Percentiles rank a stretch among this genome's conserved stretches.
Evolutionary conservation across 2,113 vertebrate genomes (phyloP).

Genomic region (Varanus salvator): DNA sequence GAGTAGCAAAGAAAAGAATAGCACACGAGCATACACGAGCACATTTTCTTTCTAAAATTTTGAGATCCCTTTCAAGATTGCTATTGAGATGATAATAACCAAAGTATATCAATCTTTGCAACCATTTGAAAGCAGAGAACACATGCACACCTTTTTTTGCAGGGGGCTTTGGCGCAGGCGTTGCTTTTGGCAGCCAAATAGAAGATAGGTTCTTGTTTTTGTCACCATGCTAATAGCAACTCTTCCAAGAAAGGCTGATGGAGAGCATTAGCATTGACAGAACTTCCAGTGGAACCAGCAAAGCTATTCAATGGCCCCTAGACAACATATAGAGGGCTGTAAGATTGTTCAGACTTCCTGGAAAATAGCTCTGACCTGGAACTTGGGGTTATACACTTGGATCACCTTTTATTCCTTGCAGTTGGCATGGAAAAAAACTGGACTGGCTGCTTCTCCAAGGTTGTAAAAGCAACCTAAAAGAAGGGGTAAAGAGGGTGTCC

Average conservation of each 20-base stretch:
- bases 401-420: no score
- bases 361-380: no score
- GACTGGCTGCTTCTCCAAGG: no score
- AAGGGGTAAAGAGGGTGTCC: no score
- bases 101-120: conserved; percentile 6
- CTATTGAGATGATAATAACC: not conserved
- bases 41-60: not conserved
- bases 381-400: no score
- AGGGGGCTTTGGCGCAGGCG: not conserved
- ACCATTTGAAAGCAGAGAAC: conserved; percentile 11
- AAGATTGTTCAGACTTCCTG: no score
- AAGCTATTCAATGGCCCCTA: no score
- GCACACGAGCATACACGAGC: not conserved
- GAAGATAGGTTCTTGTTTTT: not conserved
- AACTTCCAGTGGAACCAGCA: no score
- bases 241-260: not conserved
- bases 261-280: not conserved
- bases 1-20: not conserved
- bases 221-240: not conserved
- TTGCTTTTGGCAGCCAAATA: not conserved
- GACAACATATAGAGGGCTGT: no score
- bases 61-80: not conserved
- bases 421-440: no score
- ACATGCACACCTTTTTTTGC: not conserved
- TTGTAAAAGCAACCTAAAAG: no score